Evolutionary conservation across 2,888 invertebrate species (phyloP), one percentile per base, ranked within the genome.

Genomic region (Sialis lutaria): DNA sequence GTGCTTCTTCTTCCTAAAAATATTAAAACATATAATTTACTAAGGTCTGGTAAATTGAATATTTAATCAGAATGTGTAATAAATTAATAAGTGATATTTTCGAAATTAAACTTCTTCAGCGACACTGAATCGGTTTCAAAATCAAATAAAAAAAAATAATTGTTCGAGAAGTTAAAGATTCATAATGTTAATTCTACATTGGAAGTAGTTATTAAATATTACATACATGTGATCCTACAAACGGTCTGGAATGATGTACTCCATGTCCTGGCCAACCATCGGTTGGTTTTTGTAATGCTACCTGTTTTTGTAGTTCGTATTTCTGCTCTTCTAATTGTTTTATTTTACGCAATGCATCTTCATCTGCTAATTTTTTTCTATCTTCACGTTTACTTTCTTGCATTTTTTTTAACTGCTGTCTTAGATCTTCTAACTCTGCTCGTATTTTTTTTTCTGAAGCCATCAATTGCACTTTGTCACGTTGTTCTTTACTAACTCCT

Each of bases 391-490:
- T 93, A 58, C 83, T 86, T 58, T 95, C 92, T 76, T 86, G 67
- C 30, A 62, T 59, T 68, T 89, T 86, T 62, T 89, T 90, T 40
- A 90, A 71, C 60, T 87, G 85, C 59, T 82, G 82, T 1, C 84
- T 75, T 48, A 91, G 71, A 53, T 95, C 95, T 50, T 95, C 95
- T 0, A 91, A 72, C 63, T 96, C 95, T 47, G 85, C 84, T 31
- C 91, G 68, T 1, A 86, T 77, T 67, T 92, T 92, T 58, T 92
- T 82, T 66, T 96, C 95, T 0, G 87, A 84, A 0, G 92, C 90
- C 93, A 95, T 92, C 48, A 95, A 71, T 67, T 91, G 90, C 40
- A 91, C 93, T 68, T 95, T 95, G 63, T 96, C 95, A 5, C 95
- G 73, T 62, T 92, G 91, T 60, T 96, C 96, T 63, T 95, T 96